phyloP scores from a whole-genome alignment of 2,888 invertebrate genomes.

The Drosophila paracracens region DNA sequence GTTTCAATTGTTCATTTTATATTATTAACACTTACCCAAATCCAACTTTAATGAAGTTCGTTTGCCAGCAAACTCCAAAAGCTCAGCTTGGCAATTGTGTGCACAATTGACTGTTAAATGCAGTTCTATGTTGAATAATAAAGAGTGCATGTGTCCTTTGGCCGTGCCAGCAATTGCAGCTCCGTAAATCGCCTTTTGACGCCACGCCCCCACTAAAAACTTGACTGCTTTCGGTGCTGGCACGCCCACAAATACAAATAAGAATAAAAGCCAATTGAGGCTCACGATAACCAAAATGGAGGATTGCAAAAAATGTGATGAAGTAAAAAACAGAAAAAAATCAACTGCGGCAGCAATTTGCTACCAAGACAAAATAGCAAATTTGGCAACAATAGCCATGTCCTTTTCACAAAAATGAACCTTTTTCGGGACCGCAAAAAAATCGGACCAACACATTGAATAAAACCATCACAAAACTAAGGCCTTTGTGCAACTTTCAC shows the following conservation, averaged over 20 bases:
- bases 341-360: slow-evolving; percentile 64
- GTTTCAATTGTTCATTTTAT: slow-evolving; percentile 16
- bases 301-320: slow-evolving; percentile 34
- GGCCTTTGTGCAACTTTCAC: slow-evolving; percentile 8
- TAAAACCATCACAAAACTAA: slow-evolving; percentile 36
- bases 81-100: slow-evolving; percentile 41
- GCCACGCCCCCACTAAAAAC: slow-evolving; percentile 7
- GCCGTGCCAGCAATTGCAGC: slow-evolving; percentile 8
- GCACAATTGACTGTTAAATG: slow-evolving; percentile 63
- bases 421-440: slow-evolving; percentile 45
- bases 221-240: slow-evolving; percentile 2
- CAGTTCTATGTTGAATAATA: slow-evolving; percentile 44
- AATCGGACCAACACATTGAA: slow-evolving; percentile 46
- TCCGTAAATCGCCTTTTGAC: slow-evolving; percentile 6
- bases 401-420: slow-evolving; percentile 37
- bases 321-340: slow-evolving; percentile 21
- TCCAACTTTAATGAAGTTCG: slow-evolving; percentile 52
- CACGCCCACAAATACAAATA: slow-evolving; percentile 48
- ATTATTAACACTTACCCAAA: slow-evolving; percentile 50
- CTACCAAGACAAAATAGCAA: slow-evolving; percentile 68
- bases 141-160: slow-evolving; percentile 31
- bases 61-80: slow-evolving; percentile 11
- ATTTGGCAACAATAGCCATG: slow-evolving; percentile 72
- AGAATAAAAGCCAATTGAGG: slow-evolving; percentile 35
- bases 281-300: slow-evolving; percentile 37